These are phyloP conservation scores for Plectus sambesii DNA, from an alignment of 1,140 invertebrate species.

Conservation along the genomic window DNA sequence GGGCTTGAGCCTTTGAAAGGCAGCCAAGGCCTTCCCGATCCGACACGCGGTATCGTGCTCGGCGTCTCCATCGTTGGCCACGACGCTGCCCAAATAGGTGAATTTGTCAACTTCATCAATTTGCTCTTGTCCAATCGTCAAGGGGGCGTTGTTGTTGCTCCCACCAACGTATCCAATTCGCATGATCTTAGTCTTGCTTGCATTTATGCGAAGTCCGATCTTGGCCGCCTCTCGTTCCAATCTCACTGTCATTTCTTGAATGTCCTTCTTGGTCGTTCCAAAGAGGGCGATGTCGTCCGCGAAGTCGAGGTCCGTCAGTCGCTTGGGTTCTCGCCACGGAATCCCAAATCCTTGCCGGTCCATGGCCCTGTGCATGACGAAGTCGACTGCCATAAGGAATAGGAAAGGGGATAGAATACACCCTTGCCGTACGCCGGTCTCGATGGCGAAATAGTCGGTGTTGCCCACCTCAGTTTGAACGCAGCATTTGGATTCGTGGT, in stretches of 20 bases:
- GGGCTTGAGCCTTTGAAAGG: no score
- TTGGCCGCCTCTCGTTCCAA: not conserved
- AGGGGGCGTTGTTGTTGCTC: not conserved
- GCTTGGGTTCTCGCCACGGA: not conserved
- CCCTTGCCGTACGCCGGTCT: no score
- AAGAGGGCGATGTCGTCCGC: not conserved
- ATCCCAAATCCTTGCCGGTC: not conserved
- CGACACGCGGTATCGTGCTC: no score
- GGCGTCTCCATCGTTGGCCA: not conserved
- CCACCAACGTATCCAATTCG: not conserved
- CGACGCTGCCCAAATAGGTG: not conserved
- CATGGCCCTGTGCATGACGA: not conserved
- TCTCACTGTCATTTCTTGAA: not conserved
- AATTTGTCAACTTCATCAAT: not conserved
- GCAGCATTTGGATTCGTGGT: no score
- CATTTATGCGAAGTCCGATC: not conserved
- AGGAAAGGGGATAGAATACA: no score
- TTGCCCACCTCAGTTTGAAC: no score
- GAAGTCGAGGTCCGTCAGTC: not conserved
- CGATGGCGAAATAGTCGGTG: no score
- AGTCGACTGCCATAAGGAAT: no score
- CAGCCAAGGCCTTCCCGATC: no score
- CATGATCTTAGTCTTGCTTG: not conserved
- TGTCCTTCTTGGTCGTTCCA: not conserved
- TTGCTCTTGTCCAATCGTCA: not conserved